Evolutionary conservation across 2,888 invertebrate genomes (phyloP).

Genomic region (Acrobasis repandana): DNA sequence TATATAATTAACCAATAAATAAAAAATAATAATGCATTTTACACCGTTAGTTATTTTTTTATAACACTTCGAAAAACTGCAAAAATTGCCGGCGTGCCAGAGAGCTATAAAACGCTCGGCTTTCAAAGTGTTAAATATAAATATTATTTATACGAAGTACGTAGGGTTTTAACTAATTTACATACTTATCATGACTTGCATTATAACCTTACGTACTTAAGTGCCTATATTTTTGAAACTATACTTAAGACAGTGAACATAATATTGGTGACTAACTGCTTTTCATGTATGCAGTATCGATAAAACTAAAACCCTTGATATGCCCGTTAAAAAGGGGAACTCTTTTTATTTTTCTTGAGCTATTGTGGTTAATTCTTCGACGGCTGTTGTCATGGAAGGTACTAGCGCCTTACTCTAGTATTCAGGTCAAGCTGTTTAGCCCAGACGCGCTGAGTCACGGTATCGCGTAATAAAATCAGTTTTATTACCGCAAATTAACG

Average conservation of each 20-base stretch:
- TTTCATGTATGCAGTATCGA: conserved; percentile 66
- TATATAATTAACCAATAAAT: no score
- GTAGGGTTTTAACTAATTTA: conserved; percentile 5
- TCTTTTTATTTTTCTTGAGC: conserved; percentile 53
- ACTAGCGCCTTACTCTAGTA: conserved; percentile 31
- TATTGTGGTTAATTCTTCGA: conserved; percentile 59
- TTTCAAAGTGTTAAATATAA: no score
- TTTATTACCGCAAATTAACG: background rate
- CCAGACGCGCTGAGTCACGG: background rate
- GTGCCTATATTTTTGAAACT: background rate
- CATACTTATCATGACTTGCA: background rate
- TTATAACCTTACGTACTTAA: background rate
- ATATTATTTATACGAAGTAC: no score
- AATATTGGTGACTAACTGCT: conserved; percentile 44
- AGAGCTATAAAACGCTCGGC: no score
- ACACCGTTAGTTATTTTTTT: no score
- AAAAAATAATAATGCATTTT: no score
- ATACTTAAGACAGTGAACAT: conserved; percentile 27
- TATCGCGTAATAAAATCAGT: conserved; percentile 4
- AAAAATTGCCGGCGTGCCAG: no score
- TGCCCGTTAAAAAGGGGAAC: conserved; percentile 56
- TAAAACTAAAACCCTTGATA: conserved; percentile 70
- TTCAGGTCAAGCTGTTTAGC: background rate
- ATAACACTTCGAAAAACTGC: no score
- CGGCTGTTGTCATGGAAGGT: conserved; percentile 65